These are phyloP conservation scores for Stenodema calcarata DNA, from an alignment of 2,888 invertebrate genomes.

Conservation along the genomic window DNA sequence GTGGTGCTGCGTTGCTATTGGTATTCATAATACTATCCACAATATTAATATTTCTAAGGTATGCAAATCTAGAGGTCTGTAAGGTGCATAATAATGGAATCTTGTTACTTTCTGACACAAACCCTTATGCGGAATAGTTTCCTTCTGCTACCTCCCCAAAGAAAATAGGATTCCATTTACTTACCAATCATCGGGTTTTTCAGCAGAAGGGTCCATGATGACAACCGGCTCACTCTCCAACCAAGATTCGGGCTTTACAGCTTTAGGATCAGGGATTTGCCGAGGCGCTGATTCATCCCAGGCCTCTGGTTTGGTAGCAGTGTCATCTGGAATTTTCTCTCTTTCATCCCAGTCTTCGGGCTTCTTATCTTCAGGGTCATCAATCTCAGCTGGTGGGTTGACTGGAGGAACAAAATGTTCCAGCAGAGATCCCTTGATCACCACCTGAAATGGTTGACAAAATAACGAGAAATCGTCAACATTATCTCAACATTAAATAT, in stretches of 20 bases:
- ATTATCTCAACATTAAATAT: no score
- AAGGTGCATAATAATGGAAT: no score
- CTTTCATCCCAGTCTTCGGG: conserved; percentile 97
- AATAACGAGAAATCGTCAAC: no score
- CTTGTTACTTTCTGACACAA: no score
- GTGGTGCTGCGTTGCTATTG: no score
- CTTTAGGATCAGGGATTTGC: conserved; percentile 84
- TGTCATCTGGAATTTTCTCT: conserved; percentile 87
- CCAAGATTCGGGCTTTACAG: conserved; percentile 89
- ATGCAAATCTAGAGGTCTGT: no score
- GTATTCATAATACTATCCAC: no score
- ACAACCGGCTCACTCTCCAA: conserved; percentile 87
- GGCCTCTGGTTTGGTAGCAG: conserved; percentile 89
- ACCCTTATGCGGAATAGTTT: no score
- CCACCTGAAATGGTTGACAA: conserved; percentile 61
- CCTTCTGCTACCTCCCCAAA: no score
- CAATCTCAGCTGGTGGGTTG: conserved; percentile 91
- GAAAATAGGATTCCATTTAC: conserved; percentile 26
- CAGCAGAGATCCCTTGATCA: conserved; percentile 85
- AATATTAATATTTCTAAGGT: no score
- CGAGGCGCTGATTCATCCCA: conserved; percentile 96
- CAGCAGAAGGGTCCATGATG: conserved; percentile 84
- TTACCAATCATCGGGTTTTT: conserved; percentile 88
- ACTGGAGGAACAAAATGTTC: conserved; percentile 92
- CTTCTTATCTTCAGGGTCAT: conserved; percentile 65